Evolutionary conservation across 2,797 vertebrate genomes (phyloP), one percentile per base, ranked within the genome.

Genomic region (Liparis tanakae): DNA sequence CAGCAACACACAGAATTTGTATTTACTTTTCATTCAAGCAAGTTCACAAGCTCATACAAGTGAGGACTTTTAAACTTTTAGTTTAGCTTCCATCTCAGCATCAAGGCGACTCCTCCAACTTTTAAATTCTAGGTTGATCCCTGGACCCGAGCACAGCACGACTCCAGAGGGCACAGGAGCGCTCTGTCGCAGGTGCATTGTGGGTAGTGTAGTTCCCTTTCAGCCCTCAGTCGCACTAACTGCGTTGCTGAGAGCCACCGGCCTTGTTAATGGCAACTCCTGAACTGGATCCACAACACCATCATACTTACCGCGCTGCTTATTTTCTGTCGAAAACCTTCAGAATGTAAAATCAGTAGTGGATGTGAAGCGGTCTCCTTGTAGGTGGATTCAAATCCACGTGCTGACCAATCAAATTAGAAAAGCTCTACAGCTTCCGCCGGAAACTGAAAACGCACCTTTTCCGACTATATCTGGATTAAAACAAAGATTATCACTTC

Each of bases 21-120:
- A 87, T 79, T 86, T 76, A 85, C 73, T 82, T 85, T 82, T 83
- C 58, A 84, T 83, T 83, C n/a, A 67, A 46, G 43, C 36, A 18
- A 82, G 53, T 51, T 76, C 77, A 56, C 34, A 5, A 63, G 67
- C 50, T 81, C 39, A 0, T 62, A 64, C 44, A 63, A 59, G 10
- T 54, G 48, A 80, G 36, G 37, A 6, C 51, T 25, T 51, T 74
- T 78, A 46, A 41, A 10, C 18, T n/a, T 64, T 5, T 57, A 70
- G 39, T 76, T 75, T 58, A 25, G 25, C 50, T 54, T 57, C 68
- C 14, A 0, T 57, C 67, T 63, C n/a, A 37, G 64, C 54, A 25
- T 76, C 50, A 15, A n/a, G 43, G 17, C 17, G 25, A 15, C 10
- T 10, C 67, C 44, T 48, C 0, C 60, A 34, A 10, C 55, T 20